Conservation (phyloP, 2,888 invertebrate species). For the Idaea biselata region DNA sequence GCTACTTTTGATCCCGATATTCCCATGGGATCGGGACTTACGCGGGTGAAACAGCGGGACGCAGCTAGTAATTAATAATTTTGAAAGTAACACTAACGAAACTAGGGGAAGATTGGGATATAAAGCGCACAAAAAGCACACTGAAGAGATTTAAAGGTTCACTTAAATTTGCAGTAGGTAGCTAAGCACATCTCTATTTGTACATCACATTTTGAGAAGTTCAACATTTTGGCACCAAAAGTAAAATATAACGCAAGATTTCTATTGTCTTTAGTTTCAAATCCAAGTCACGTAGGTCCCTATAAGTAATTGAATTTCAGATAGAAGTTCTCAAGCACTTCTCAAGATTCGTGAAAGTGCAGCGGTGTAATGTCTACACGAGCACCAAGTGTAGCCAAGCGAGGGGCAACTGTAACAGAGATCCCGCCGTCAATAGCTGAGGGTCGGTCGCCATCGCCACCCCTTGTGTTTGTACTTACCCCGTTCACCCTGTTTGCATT, state of each 20-base stretch:
- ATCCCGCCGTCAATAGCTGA: conserved; percentile 51
- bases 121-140: too few relatives aligned
- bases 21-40: too few relatives aligned
- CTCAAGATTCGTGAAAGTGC: conserved; percentile 45
- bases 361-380: conserved; percentile 52
- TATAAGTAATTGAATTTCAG: conserved; percentile 27
- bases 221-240: too few relatives aligned
- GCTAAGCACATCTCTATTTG: too few relatives aligned
- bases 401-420: conserved; percentile 58
- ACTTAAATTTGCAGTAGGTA: too few relatives aligned
- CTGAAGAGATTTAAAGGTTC: too few relatives aligned
- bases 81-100: too few relatives aligned
- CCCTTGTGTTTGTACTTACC: conserved; percentile 64
- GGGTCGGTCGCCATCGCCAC: conserved; percentile 49
- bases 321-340: conserved; percentile 32
- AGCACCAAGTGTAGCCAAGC: conserved; percentile 54
- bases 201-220: too few relatives aligned
- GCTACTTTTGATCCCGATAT: too few relatives aligned
- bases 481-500: conserved; percentile 70
- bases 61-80: too few relatives aligned
- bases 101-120: too few relatives aligned
- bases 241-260: not conserved
- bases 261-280: not conserved
- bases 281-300: not conserved
- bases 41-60: too few relatives aligned